Conservation (phyloP, 2,888 invertebrate genomes). For the Sesamia inferens region DNA sequence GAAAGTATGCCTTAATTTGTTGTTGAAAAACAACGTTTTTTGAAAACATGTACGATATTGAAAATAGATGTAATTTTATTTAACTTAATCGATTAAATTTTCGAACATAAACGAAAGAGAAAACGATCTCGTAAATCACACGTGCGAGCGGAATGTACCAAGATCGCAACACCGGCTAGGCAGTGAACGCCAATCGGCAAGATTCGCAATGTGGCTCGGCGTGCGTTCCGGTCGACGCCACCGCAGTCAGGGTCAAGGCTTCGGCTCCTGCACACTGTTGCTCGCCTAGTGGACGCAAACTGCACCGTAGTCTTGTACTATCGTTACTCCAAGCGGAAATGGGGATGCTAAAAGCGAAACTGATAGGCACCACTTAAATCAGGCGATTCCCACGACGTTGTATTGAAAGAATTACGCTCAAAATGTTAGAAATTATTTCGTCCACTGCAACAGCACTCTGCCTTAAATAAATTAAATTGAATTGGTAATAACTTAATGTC, state of each 20-base stretch:
- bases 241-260: constrained; percentile 90
- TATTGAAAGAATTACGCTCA: constrained; percentile 34
- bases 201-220: constrained; percentile 85
- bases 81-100: constrained; percentile 73
- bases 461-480: constrained; percentile 20
- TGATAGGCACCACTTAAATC: constrained; percentile 73
- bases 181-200: constrained; percentile 82
- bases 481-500: constrained; percentile 32
- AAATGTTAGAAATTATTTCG: constrained; percentile 49
- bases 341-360: constrained; percentile 84
- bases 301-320: constrained; percentile 73
- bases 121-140: constrained; percentile 82
- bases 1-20: constrained; percentile 16
- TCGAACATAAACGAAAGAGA: constrained; percentile 77
- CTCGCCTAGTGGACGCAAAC: constrained; percentile 81
- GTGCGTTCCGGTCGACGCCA: constrained; percentile 90
- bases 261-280: constrained; percentile 84
- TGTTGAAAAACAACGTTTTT: constrained; percentile 12
- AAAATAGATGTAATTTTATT: constrained; percentile 48
- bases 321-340: constrained; percentile 79
- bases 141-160: constrained; percentile 85
- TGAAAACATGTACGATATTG: constrained; percentile 29
- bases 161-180: constrained; percentile 82
- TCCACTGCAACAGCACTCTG: constrained; percentile 19
- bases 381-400: constrained; percentile 69